Evolutionary conservation across 2,888 invertebrate genomes (phyloP).

Genomic region (Diogma glabrata): DNA sequence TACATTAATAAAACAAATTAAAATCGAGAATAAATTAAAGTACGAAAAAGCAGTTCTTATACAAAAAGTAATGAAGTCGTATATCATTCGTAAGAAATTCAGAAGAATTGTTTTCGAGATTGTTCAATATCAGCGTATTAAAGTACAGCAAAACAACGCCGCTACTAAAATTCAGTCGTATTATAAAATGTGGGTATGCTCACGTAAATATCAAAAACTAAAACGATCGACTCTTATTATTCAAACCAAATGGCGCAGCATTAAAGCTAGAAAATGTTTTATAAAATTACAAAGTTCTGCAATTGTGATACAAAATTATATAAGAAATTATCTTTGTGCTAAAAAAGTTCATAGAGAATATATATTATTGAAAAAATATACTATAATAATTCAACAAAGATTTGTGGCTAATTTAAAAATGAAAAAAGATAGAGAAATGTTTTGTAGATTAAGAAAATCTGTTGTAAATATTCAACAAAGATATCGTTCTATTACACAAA

Average conservation of each 20-base stretch:
- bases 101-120: conserved; percentile 26
- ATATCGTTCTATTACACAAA: conserved; percentile 29
- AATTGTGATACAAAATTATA: conserved; percentile 24
- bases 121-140: conserved; percentile 16
- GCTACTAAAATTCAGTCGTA: conserved; percentile 29
- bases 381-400: conserved; percentile 22
- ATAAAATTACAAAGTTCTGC: conserved; percentile 18
- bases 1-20: conserved; percentile 18
- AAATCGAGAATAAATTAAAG: conserved; percentile 21
- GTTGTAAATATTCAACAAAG: conserved; percentile 27
- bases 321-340: conserved; percentile 23
- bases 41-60: conserved; percentile 21
- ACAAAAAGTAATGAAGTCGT: conserved; percentile 20
- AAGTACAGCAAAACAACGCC: conserved; percentile 18
- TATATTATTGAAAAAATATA: conserved; percentile 17
- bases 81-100: conserved; percentile 34
- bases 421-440: conserved; percentile 23
- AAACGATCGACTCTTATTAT: conserved; percentile 28
- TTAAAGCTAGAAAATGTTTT: conserved; percentile 23
- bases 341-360: conserved; percentile 20
- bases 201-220: conserved; percentile 24
- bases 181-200: conserved; percentile 28
- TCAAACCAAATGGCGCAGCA: conserved; percentile 34
- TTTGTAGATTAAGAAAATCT: conserved; percentile 23
- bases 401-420: conserved; percentile 29